Base-by-base conservation (phyloP, 1,140 invertebrate species). In the Ceratina japonica region DNA sequence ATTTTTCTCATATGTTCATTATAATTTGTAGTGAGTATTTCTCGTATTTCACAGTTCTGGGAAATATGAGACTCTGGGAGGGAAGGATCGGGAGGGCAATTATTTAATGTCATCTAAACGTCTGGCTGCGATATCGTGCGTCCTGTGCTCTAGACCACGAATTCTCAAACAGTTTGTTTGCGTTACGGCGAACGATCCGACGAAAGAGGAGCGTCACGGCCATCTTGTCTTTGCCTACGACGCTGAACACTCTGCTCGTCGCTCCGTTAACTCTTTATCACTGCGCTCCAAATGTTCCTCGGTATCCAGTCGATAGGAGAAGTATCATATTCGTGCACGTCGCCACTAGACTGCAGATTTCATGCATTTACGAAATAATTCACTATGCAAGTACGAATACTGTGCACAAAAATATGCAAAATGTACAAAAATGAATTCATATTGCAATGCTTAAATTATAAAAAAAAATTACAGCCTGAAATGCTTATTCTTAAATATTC, bases 81-180 rank as follows among this genome's bases (percentile, higher is more conserved):
- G n/a, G 59, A 66, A 72, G 70, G 54, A 81, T 74, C 71, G 61
- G 62, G 72, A 69, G 62, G 56, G 79, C 77, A 71, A 80, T 64
- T 70, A 64, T 78, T 79, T 82, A 70, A 76, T 66, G 76, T 81
- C 70, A 58, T 58, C 61, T 75, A 72, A 44, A 54, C 71, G 51
- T 77, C 68, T 66, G 59, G 74, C 63, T 71, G 12, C 49, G 73
- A 80, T 70, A 80, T 79, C 65, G 44, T 68, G 3, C 15, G 63
- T 54, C 58, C 56, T 74, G 56, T 27, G 51, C 64, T 70, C 76
- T 80, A 56, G 16, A 56, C 86, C 87, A 88, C 85, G 87, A 87
- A 87, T 87, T 89, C 84, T 89, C 78, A 83, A 89, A 71, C 59
- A 89, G 86, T 89, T 90, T 90, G 87, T 91, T 91, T 90, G 86